A percentile compares a stretch with the other conserved stretches of the same genome.
Evolutionary conservation across 2,888 invertebrate species (phyloP).

Genomic region (Troilus luridus): DNA sequence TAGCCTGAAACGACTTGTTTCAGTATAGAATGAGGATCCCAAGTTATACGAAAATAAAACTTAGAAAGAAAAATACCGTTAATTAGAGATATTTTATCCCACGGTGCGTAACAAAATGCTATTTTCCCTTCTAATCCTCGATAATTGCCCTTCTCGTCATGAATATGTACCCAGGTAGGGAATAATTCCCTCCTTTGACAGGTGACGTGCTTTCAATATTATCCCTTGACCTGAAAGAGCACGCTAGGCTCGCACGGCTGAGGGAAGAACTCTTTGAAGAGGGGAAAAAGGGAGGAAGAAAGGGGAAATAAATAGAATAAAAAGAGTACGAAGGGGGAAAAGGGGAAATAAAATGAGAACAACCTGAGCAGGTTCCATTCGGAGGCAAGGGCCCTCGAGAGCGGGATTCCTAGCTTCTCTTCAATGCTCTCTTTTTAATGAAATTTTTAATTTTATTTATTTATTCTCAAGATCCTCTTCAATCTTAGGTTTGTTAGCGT

Average conservation of each 20-base stretch:
- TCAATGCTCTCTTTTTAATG: constrained; percentile 14
- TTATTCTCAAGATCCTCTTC: not conserved
- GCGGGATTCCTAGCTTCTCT: not conserved
- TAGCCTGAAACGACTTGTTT: no score
- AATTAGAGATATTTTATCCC: not conserved
- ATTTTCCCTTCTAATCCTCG: not conserved
- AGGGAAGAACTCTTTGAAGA: not conserved
- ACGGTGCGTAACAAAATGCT: not conserved
- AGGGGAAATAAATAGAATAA: constrained; percentile 16
- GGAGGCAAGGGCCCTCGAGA: not conserved
- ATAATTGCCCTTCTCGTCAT: not conserved
- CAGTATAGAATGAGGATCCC: no score
- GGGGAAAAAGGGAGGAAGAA: not conserved
- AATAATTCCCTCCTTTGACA: not conserved
- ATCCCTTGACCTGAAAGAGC: not conserved
- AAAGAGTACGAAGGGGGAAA: not conserved
- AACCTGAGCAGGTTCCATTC: not conserved
- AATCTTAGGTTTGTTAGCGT: not conserved
- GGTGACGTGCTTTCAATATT: not conserved
- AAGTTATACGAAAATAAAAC: not conserved
- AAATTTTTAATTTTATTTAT: not conserved
- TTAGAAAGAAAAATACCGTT: not conserved
- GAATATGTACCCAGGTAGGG: not conserved
- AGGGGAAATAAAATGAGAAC: constrained; percentile 5
- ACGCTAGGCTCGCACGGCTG: not conserved